Evolutionary conservation across 2,797 vertebrate genomes (phyloP), one percentile per base, ranked within the genome.

Genomic region (Alcedo atthis): DNA sequence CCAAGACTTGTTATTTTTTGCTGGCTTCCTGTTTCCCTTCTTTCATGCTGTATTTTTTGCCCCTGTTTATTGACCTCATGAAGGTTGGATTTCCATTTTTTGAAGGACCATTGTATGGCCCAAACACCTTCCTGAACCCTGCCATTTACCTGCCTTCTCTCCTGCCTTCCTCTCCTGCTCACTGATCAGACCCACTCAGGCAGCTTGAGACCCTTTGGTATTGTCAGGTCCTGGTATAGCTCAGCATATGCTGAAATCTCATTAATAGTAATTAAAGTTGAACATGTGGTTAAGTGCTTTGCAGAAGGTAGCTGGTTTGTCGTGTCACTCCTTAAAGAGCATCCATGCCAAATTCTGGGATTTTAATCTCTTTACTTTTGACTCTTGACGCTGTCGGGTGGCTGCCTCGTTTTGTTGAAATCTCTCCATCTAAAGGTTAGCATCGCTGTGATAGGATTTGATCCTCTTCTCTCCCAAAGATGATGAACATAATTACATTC

Each of bases 11-110:
- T 68, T 88, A 16, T 84, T 95, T 85, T 94, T 94, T 45, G 63
- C 64, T 0, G 2, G 62, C 40, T 95, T 96, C 92, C 95, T 95
- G 93, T 84, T 95, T 96, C 91, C 93, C n/a, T 40, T 63, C 87
- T 96, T 94, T 92, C 92, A 80, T 49, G 70, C 35, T 42, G 19
- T 15, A 70, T 87, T 87, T 87, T 94, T 76, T 95, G 76, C 62
- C 63, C 83, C 33, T 79, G 68, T 81, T 93, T 82, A 59, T 49
- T 57, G 91, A 84, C 85, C 89, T 91, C 26, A 4, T 4, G 33
- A 51, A 84, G 80, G 74, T n/a, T 91, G 85, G 70, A 46, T 93
- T 81, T 79, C 91, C 55, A 67, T 82, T 64, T 84, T 81, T 16
- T 66, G 43, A 85, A 89, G 70, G 35, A 24, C 43, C 43, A 48